These are phyloP conservation scores for Drosophila quasianomalipes DNA, from an alignment of 2,888 invertebrate genomes.

Conservation along the genomic window DNA sequence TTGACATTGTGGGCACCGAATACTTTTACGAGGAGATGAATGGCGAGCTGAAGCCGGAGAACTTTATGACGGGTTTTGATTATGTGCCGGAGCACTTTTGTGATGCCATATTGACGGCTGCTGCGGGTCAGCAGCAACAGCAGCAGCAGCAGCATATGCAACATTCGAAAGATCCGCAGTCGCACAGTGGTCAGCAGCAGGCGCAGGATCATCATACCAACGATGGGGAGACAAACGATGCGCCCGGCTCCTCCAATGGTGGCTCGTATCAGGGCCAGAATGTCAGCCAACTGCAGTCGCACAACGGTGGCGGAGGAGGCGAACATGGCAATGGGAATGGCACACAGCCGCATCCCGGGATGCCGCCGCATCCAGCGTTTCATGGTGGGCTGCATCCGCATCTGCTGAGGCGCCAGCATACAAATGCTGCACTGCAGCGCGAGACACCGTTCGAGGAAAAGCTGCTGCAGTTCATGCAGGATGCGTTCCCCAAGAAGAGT, in stretches of 20 bases:
- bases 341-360: constrained; percentile 72
- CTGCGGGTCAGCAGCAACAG: constrained; percentile 83
- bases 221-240: constrained; percentile 83
- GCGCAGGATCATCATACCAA: constrained; percentile 83
- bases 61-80: constrained; percentile 84
- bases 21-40: constrained; percentile 85
- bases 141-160: constrained; percentile 81
- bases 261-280: constrained; percentile 78
- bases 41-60: constrained; percentile 83
- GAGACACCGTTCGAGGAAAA: constrained; percentile 84
- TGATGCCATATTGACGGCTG: constrained; percentile 84
- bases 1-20: constrained; percentile 84
- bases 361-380: constrained; percentile 82
- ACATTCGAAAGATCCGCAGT: constrained; percentile 79
- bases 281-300: constrained; percentile 75
- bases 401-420: constrained; percentile 78
- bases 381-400: constrained; percentile 82
- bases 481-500: constrained; percentile 84
- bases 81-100: constrained; percentile 84
- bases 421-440: constrained; percentile 74
- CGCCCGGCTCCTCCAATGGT: constrained; percentile 82
- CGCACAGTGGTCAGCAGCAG: constrained; percentile 76
- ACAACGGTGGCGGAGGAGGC: constrained; percentile 76
- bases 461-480: constrained; percentile 84
- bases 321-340: constrained; percentile 60